Conservation (phyloP, 1,140 invertebrate genomes). For the Cotesia chilonis region DNA sequence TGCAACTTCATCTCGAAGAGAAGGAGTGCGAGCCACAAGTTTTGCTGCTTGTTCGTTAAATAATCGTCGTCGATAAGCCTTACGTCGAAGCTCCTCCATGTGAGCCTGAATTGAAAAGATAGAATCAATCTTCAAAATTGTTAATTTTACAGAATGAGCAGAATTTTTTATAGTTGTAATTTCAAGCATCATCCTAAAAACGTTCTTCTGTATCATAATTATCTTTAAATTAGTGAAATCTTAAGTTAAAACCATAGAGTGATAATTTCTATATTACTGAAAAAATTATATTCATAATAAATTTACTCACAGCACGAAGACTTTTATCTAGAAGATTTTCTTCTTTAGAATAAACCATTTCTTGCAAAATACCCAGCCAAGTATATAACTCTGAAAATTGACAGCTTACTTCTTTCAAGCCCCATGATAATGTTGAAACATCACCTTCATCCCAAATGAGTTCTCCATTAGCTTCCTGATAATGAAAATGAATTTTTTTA, state of each 20-base stretch:
- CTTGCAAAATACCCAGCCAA: conserved; percentile 81
- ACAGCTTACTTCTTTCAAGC: conserved; percentile 78
- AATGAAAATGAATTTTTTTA: conserved; percentile 34
- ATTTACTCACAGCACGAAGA: conserved; percentile 71
- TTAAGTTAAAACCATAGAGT: not conserved
- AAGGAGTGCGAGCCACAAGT: conserved; percentile 76
- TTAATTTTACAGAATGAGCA: not conserved
- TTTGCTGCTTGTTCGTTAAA: conserved; percentile 82
- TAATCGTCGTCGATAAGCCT: conserved; percentile 75
- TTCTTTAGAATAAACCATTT: conserved; percentile 78
- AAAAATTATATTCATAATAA: conserved; percentile 30
- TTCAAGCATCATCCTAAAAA: too few relatives aligned
- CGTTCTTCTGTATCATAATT: too few relatives aligned
- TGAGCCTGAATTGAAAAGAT: conserved; percentile 69
- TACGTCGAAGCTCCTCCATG: conserved; percentile 76
- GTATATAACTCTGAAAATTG: conserved; percentile 84
- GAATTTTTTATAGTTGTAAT: too few relatives aligned
- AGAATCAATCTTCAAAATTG: conserved; percentile 29
- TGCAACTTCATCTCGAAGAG: conserved; percentile 78
- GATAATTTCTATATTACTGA: not conserved
- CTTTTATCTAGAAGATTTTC: conserved; percentile 75
- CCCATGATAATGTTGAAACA: conserved; percentile 70
- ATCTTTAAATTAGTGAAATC: too few relatives aligned
- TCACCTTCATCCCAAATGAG: conserved; percentile 72
- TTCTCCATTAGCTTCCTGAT: conserved; percentile 81